Evolutionary conservation across 2,888 invertebrate genomes (phyloP), one percentile per base, ranked within the genome.

Genomic region (Rapana venosa): DNA sequence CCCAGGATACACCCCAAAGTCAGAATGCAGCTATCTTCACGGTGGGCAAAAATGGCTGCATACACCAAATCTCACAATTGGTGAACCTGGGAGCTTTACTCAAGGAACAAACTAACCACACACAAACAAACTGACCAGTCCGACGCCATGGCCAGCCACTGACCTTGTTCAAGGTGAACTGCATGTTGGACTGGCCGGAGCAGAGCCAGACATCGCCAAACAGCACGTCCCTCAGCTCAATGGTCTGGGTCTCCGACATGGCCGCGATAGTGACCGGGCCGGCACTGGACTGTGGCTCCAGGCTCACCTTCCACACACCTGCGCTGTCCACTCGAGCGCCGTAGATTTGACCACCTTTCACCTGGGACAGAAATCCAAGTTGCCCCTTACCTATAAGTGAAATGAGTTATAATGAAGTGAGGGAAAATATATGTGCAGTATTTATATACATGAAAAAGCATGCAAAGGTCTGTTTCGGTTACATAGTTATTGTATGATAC

Each of bases 181-280:
- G 92, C 95, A 95, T 95, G 90, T 95, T 95, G 88, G 95, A 94
- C 90, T 95, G 95, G 61, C 96, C 96, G 56, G 95, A 95, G 90
- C 96, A 96, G 11, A 96, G 70, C 95, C 95, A 96, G 0, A 96
- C 95, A 90, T 96, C 95, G 17, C 96, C 96, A 92, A 96, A 95
- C 87, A 95, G 87, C 22, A 96, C 95, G 91, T 95, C 93, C 22
- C 88, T 89, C 0, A 96, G 85, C 8, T 90, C 90, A 20, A 93
- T 91, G 13, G 88, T 88, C 36, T 92, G 90, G 13, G 88, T 91
- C 35, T 90, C 92, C 15, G 94, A 92, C n/a, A 86, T 85, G 0
- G 93, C 94, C 0, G 89, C 92, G n/a, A 95, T 90, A 0, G 66
- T 92, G 88, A 92, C 93, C 0, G 94, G 94, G 0, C 93, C 93